Evolutionary conservation across 2,888 invertebrate genomes (phyloP), one percentile per base, ranked within the genome.

Genomic region (Marronus borbonicus): DNA sequence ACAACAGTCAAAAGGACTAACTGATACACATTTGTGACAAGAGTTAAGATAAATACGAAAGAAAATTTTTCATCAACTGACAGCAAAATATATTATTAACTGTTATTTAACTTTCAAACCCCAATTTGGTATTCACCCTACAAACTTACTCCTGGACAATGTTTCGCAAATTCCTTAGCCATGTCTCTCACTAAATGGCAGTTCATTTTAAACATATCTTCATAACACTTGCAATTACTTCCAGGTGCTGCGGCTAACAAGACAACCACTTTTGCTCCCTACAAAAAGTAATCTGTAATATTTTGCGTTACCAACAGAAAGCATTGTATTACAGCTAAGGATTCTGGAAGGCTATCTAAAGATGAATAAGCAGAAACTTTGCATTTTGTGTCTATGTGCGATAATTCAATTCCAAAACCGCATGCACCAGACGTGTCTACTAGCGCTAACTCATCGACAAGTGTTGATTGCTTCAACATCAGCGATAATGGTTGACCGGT

Each of bases 381-480:
- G 82, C 90, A 90, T 75, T 85, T 87, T 0, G 90, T 89, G 81
- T 90, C 89, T 49, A 90, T 86, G 70, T 89, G 89, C 80, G 86
- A 88, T 60, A 91, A 82, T 81, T 91, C 90, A 64, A 85, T 78
- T 12, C 87, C 88, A 24, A 90, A 83, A 36, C 88, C 87, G 20
- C 85, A 81, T 14, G 85, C 83, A 1, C 87, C 85, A 36, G 85
- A 83, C 4, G 86, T 85, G 84, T 93, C 93, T 83, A 91, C 91
- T n/a, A 93, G 81, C 17, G 91, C 89, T 69, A 93, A 86, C 83
- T 91, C 91, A 66, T 91, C 91, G 79, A 93, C 89, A 65, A 89
- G 83, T 0, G 91, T 90, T 28, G 91, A 91, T 79, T 91, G 89
- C 83, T 93, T 92, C 68, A 93, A 86, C 84, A 93, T 87, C 65